Evolutionary conservation across 2,113 vertebrate species (phyloP).

Genomic region (Athene cunicularia): DNA sequence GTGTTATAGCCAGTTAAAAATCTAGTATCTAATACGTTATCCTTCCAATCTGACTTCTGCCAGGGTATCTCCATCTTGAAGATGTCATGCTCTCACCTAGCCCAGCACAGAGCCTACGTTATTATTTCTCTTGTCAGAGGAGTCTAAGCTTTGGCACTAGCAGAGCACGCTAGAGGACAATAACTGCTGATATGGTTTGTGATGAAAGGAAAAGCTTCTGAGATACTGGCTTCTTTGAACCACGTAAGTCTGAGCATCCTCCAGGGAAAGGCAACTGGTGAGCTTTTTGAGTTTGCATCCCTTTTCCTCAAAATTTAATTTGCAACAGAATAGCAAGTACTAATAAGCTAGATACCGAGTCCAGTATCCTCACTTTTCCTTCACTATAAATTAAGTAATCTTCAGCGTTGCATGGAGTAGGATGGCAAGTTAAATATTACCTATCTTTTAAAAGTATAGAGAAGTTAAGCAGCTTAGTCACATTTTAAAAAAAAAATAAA

Average conservation of each 20-base stretch:
- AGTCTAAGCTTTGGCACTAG: background rate
- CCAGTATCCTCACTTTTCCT: background rate
- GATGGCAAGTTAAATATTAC: background rate
- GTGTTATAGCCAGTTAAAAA: background rate
- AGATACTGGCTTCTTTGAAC: background rate
- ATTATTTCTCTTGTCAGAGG: background rate
- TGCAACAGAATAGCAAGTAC: background rate
- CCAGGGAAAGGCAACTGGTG: background rate
- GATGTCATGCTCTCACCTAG: background rate
- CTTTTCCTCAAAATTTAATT: background rate
- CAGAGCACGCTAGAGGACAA: background rate
- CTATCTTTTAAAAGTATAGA: rapidly evolving
- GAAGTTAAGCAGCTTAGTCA: background rate
- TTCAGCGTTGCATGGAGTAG: background rate
- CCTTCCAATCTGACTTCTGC: background rate
- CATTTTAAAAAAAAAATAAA: background rate
- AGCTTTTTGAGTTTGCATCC: background rate
- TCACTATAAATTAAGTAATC: rapidly evolving
- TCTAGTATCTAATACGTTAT: background rate
- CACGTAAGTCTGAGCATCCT: background rate
- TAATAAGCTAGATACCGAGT: background rate
- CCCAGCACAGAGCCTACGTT: background rate
- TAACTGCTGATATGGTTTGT: background rate
- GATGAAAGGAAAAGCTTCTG: background rate
- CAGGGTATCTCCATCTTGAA: background rate